phyloP scores from a whole-genome alignment of 2,888 invertebrate genomes.

The Drosophila picticornis region DNA sequence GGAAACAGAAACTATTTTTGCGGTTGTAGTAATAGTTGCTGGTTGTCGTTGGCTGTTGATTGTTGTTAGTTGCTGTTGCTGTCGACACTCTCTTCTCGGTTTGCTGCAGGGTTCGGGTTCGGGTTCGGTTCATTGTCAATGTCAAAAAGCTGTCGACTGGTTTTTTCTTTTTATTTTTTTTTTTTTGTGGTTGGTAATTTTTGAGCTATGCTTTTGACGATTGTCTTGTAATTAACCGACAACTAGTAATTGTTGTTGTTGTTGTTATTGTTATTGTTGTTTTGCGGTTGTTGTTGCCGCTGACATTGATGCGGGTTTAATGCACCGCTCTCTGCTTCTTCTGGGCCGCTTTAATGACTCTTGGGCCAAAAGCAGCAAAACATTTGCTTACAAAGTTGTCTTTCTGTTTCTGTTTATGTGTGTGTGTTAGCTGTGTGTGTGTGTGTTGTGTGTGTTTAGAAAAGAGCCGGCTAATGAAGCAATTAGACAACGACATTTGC shows the following conservation, averaged over 20 bases:
- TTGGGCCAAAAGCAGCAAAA: constrained; percentile 40
- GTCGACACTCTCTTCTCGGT: constrained; percentile 21
- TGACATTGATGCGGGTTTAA: constrained; percentile 80
- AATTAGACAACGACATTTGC: constrained; percentile 71
- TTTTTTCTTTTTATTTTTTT: constrained; percentile 46
- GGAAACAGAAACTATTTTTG: constrained; percentile 45
- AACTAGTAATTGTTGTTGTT: constrained; percentile 50
- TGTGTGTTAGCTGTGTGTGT: not conserved
- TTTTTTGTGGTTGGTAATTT: constrained; percentile 25
- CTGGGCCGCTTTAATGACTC: constrained; percentile 52
- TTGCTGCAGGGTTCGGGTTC: not conserved
- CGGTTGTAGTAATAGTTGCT: not conserved
- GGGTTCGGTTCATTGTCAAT: constrained; percentile 72
- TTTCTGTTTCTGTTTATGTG: constrained; percentile 1
- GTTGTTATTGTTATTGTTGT: constrained; percentile 21
- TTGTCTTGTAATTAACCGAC: constrained; percentile 70
- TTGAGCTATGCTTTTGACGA: constrained; percentile 58
- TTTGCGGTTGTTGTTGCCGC: constrained; percentile 39
- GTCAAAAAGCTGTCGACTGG: constrained; percentile 71
- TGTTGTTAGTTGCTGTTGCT: constrained; percentile 27
- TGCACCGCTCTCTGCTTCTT: constrained; percentile 54
- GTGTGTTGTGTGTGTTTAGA: not conserved
- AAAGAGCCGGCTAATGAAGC: constrained; percentile 68
- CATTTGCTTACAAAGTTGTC: constrained; percentile 29
- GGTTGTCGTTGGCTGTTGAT: constrained; percentile 5